Base-by-base conservation (phyloP, 2,888 invertebrate species). In the Meganola albula region DNA sequence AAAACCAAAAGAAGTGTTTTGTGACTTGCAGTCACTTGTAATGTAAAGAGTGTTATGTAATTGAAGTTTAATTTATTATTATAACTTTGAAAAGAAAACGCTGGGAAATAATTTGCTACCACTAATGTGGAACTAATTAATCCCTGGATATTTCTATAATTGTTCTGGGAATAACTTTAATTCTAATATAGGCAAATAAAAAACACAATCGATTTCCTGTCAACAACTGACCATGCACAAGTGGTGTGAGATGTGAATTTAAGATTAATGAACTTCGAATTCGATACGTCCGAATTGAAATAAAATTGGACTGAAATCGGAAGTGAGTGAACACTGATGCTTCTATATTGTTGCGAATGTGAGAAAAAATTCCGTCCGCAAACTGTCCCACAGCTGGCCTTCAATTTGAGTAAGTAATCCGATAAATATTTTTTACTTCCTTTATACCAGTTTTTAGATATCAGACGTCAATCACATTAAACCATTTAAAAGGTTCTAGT, bases 171-270 rank as follows among this genome's bases (percentile, higher is more conserved):
- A 48, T 41, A 34, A 27, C 22, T 26, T 41, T 41, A 44, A 43
- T 27, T 47, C 25, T 28, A 55, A 56, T 55, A 52, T 40, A 45
- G 61, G 63, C 42, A 56, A 54, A 44, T 48, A 53, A 53, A 40
- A 31, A 9, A 4, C 48, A 59, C 56, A 76, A 82, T 79, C 77
- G 76, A 80, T 84, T 79, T 85, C 83, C 83, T 84, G 84, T 80
- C 80, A 75, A 69, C 77, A 72, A 83, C 83, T 85, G 84, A 84
- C 84, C 84, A 83, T 73, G 63, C 67, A 75, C 75, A 82, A 80
- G 79, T 79, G 74, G 71, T 51, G 66, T 52, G 65, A 57, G 58
- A 63, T 64, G 63, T 51, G 65, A 61, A 63, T 56, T 38, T 48
- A 38, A 83, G 84, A 85, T 84, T 85, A 83, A 85, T 85, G 85